These are phyloP conservation scores for Micropoecilia bifurca DNA, from an alignment of 2,797 vertebrate genomes.

Conservation along the genomic window DNA sequence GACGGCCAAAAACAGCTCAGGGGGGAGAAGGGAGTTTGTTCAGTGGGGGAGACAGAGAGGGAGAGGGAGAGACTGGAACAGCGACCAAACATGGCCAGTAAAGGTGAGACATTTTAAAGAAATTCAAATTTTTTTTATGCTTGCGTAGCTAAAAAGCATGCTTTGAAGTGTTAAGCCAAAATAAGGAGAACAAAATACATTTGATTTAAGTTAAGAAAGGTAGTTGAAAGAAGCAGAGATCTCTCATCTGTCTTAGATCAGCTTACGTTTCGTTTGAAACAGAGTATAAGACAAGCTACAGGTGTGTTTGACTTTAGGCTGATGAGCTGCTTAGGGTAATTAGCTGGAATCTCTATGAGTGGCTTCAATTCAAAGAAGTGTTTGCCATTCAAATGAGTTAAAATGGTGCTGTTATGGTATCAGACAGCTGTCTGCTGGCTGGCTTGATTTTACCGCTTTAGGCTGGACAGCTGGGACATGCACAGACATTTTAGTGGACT, in stretches of 20 bases:
- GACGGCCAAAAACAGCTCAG: constrained; percentile 80
- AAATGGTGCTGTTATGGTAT: background rate
- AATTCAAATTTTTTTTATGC: constrained; percentile 15
- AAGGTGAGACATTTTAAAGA: constrained; percentile 75
- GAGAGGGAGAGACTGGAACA: constrained; percentile 45
- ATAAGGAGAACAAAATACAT: background rate
- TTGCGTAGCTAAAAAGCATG: background rate
- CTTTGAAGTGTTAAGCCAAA: background rate
- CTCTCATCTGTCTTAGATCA: constrained; percentile 14
- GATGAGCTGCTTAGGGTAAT: constrained; percentile 20
- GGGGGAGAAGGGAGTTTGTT: constrained; percentile 51
- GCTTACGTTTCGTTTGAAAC: constrained; percentile 12
- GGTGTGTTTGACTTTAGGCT: constrained; percentile 24
- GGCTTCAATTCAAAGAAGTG: constrained; percentile 27
- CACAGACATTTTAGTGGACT: constrained; percentile 19
- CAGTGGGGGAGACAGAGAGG: constrained; percentile 50
- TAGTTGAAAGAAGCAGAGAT: constrained; percentile 1
- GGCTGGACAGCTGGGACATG: constrained; percentile 18
- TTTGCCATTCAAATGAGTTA: constrained; percentile 30
- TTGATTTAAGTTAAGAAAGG: constrained; percentile 12
- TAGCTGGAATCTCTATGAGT: constrained; percentile 14
- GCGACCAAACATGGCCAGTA: constrained; percentile 78
- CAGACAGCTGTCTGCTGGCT: constrained; percentile 1
- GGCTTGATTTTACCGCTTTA: constrained; percentile 26
- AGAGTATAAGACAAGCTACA: constrained; percentile 18